phyloP scores from a whole-genome alignment of 2,113 vertebrate genomes.

The Camelus dromedarius region DNA sequence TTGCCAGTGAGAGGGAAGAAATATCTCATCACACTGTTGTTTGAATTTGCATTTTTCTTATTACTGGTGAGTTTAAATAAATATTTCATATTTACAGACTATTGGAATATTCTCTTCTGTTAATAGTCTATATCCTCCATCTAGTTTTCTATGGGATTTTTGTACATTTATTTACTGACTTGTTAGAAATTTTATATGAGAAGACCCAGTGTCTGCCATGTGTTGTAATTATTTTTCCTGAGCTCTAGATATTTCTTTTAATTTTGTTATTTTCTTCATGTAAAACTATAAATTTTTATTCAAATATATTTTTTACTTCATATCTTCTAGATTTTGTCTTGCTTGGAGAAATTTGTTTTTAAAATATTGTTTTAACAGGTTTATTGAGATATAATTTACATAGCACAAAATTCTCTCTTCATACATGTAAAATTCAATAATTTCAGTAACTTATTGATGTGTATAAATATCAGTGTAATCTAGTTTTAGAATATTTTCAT shows the following conservation, averaged over 20 bases:
- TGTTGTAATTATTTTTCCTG: not conserved
- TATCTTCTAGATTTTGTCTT: not conserved
- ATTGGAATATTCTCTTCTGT: not conserved
- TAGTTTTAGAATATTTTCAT: not conserved
- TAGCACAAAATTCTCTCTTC: no score
- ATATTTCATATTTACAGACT: not conserved
- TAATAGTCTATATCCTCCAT: not conserved
- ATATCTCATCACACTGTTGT: not conserved
- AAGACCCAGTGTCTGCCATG: accelerated
- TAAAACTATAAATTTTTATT: not conserved
- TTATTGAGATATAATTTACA: not conserved
- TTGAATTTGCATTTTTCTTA: not conserved
- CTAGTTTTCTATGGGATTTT: not conserved
- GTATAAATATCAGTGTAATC: not conserved
- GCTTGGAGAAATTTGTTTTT: not conserved
- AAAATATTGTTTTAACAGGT: not conserved
- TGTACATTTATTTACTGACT: not conserved
- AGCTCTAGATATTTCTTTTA: not conserved
- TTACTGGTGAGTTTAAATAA: not conserved
- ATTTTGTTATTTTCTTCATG: not conserved
- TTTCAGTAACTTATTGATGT: not conserved
- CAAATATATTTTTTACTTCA: not conserved
- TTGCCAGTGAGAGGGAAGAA: not conserved
- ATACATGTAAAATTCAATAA: not conserved
- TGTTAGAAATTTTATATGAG: not conserved